Evolutionary conservation across 2,113 vertebrate genomes (phyloP), one percentile per base, ranked within the genome.

Genomic region (Dissostichus mawsoni): DNA sequence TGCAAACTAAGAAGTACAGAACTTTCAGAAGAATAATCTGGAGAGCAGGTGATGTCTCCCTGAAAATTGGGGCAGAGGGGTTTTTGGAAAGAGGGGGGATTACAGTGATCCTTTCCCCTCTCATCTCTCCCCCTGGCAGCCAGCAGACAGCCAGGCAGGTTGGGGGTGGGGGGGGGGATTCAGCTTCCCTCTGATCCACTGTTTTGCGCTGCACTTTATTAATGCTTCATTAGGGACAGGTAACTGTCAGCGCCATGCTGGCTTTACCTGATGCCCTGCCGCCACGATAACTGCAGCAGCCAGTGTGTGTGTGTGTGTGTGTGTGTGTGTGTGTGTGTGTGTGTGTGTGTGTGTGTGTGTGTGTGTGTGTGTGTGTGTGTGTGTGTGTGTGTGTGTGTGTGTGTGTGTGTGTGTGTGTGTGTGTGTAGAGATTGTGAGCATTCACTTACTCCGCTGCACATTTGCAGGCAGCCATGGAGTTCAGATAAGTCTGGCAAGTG

Each of bases 161-260:
- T 36, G 36, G 4, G 36, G 36, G 33, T 36, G 33, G 33, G 33
- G 33, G 51, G 82, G 82, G 82, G 69, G 74, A 78, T 78, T 81
- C 70, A 66, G 77, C 84, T 80, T 82, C 78, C 76, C 85, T 86
- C 85, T 92, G 90, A 90, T 92, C 85, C 87, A 85, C 85, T 90
- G 76, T 90, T 93, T 90, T 83, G 81, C 72, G 79, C 82, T 85
- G 80, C 77, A 75, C 78, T 92, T 90, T 93, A 92, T 94, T 92
- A 95, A 92, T 89, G 92, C 93, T 88, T 94, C 90, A 93, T 93
- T 92, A 88, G 81, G 82, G 87, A 80, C 73, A 52, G 74, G n/a
- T 85, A 90, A 90, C 85, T 92, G 92, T 93, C 94, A 89, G 86
- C 44, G 25, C 77, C 80, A 61, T 44, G 78, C 91, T 77, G 86